phyloP scores from a whole-genome alignment of 2,888 invertebrate genomes.

The Incurvaria masculella region DNA sequence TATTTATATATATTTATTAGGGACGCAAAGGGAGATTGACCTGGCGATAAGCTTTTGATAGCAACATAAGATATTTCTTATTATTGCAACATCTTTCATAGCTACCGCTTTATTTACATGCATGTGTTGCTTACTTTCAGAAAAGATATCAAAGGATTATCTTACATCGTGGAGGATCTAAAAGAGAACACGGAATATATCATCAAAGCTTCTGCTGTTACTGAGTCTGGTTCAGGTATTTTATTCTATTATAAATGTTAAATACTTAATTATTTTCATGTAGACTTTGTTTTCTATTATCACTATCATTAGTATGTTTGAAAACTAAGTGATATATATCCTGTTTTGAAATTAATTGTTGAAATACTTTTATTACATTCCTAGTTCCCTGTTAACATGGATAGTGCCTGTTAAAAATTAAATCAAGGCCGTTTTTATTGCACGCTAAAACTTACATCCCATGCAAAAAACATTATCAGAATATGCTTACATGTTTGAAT shows the following conservation, averaged over 20 bases:
- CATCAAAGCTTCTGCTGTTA: constrained; percentile 77
- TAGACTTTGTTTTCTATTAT: constrained; percentile 4
- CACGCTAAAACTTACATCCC: no score
- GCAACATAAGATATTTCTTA: background rate
- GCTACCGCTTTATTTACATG: background rate
- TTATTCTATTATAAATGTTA: no score
- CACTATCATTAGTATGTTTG: background rate
- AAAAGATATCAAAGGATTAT: constrained; percentile 55
- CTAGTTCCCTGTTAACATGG: no score
- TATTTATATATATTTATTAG: no score
- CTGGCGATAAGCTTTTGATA: no score
- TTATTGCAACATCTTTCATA: background rate
- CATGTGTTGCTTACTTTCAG: constrained; percentile 23
- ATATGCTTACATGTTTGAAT: constrained; percentile 8
- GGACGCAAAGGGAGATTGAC: no score
- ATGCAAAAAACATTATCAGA: background rate
- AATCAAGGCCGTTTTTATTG: no score
- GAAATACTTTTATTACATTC: no score
- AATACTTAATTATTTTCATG: no score
- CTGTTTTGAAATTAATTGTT: no score
- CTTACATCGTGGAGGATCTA: constrained; percentile 65
- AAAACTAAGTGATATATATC: background rate
- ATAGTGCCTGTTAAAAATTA: no score
- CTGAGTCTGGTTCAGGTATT: constrained; percentile 64
- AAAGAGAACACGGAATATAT: constrained; percentile 72